Evolutionary conservation across 37 sponge, comb jelly and placozoan species (phyloP).

Genomic region (Tethya wilhelma): DNA sequence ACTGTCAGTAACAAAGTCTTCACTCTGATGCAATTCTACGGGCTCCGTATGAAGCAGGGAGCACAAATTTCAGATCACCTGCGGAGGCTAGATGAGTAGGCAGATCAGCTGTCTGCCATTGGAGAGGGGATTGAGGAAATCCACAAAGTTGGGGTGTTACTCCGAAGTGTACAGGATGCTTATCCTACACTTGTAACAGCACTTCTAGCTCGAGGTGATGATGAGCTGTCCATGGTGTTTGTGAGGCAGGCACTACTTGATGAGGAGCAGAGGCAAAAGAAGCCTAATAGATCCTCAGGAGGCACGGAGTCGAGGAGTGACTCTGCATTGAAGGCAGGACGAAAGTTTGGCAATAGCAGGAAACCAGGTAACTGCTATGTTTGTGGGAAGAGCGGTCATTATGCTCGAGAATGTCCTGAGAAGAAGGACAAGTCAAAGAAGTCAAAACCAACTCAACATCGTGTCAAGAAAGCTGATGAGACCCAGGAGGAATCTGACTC

Average conservation of each 20-base stretch:
- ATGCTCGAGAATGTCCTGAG: slow-evolving; percentile 2
- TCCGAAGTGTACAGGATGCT: slow-evolving; percentile 29
- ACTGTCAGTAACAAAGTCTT: slow-evolving; percentile 29
- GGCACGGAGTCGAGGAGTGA: neutral
- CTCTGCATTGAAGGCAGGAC: slow-evolving; percentile 15
- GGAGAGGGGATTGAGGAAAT: slow-evolving; percentile 21
- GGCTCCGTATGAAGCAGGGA: slow-evolving; percentile 32
- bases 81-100: slow-evolving; percentile 4
- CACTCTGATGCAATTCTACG: slow-evolving; percentile 48
- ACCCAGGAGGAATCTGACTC: slow-evolving; percentile 12
- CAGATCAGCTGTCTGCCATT: slow-evolving; percentile 6
- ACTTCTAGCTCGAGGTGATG: slow-evolving; percentile 33
- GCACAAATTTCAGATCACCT: slow-evolving; percentile 12
- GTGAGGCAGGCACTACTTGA: slow-evolving; percentile 34
- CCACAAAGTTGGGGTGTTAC: slow-evolving; percentile 30
- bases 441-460: neutral
- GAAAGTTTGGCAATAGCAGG: neutral
- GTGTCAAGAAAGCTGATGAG: slow-evolving; percentile 14
- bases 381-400: slow-evolving; percentile 19
- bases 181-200: slow-evolving; percentile 39
- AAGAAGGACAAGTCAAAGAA: neutral
- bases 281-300: neutral
- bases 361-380: slow-evolving; percentile 8
- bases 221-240: slow-evolving; percentile 28
- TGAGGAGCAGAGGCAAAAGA: slow-evolving; percentile 22